Evolutionary conservation across 2,888 invertebrate genomes (phyloP), one percentile per base, ranked within the genome.

Genomic region (Lycia hirtaria): DNA sequence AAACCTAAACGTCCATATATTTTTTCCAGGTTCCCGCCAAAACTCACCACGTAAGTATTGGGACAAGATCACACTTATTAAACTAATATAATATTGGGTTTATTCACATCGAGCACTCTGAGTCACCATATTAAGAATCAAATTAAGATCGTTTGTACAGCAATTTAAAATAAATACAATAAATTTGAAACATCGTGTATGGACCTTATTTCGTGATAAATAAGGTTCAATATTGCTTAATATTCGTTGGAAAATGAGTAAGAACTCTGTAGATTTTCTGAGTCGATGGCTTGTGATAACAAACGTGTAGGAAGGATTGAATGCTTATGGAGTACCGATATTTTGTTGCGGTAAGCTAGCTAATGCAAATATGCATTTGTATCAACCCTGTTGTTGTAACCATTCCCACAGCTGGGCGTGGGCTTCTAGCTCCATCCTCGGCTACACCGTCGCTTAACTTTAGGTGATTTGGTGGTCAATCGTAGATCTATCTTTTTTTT

Each of bases 41-140:
- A 12, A 12, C 12, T 12, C 4, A n/a, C n/a, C n/a, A n/a, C 4
- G 4, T 14, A 9, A 40, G 26, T 28, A 26, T 66, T 61, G 52
- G 45, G 52, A 58, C 41, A 54, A 50, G 66, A 62, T 24, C 61
- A 54, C 54, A 64, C 62, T 62, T 63, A 59, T 59, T 63, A 60
- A 56, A 57, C 59, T 62, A 60, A 60, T 59, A 62, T 60, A 51
- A 59, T 50, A 60, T 65, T 56, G 59, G 57, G 65, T 64, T 65
- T 67, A 49, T 67, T 67, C 64, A 65, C 67, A 58, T 67, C 55
- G 50, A 26, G 41, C 28, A 35, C 49, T 35, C 53, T 62, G 62
- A 65, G 24, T 64, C 64, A 59, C 54, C 43, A 43, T 40, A 52
- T 61, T 54, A 56, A 59, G 61, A 60, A 66, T 66, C 62, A 55